Conservation (phyloP, 1,140 invertebrate species). For the Drosophila kohkoa region DNA sequence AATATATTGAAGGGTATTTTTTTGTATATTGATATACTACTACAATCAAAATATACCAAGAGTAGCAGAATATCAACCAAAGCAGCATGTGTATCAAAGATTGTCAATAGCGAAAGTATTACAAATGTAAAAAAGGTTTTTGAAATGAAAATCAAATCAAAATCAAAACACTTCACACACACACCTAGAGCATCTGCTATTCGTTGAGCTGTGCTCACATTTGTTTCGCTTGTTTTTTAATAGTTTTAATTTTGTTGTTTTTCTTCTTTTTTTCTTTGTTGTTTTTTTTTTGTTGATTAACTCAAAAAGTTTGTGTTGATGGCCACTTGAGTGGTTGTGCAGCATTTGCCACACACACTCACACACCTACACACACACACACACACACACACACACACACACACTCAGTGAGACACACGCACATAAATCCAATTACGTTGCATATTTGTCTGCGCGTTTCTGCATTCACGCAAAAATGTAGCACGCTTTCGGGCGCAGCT, state of each 20-base stretch:
- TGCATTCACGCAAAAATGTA: slow-evolving; percentile 45
- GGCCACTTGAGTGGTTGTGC: slow-evolving; percentile 34
- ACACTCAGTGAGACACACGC: neutral
- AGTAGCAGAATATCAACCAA: too few relatives aligned
- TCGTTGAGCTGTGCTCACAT: neutral
- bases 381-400: slow-evolving; percentile 1
- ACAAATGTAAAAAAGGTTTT: too few relatives aligned
- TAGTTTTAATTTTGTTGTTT: slow-evolving; percentile 5
- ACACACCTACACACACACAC: neutral
- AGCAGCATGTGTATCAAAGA: too few relatives aligned
- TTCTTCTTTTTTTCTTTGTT: slow-evolving; percentile 16
- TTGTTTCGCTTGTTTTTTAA: slow-evolving; percentile 1
- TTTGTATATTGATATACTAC: too few relatives aligned
- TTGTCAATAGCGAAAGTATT: too few relatives aligned
- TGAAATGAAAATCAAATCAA: too few relatives aligned
- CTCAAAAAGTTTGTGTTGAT: slow-evolving; percentile 42
- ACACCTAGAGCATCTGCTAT: too few relatives aligned
- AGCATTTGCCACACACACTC: slow-evolving; percentile 15
- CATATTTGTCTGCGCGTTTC: slow-evolving; percentile 43
- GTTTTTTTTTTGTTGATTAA: slow-evolving; percentile 36
- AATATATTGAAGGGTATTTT: too few relatives aligned
- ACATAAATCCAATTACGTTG: slow-evolving; percentile 50
- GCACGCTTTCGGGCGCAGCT: slow-evolving; percentile 45
- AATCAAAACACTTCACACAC: too few relatives aligned
- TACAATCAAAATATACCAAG: too few relatives aligned